Conservation (phyloP, 2,113 vertebrate species). For the Mustelus asterias region DNA sequence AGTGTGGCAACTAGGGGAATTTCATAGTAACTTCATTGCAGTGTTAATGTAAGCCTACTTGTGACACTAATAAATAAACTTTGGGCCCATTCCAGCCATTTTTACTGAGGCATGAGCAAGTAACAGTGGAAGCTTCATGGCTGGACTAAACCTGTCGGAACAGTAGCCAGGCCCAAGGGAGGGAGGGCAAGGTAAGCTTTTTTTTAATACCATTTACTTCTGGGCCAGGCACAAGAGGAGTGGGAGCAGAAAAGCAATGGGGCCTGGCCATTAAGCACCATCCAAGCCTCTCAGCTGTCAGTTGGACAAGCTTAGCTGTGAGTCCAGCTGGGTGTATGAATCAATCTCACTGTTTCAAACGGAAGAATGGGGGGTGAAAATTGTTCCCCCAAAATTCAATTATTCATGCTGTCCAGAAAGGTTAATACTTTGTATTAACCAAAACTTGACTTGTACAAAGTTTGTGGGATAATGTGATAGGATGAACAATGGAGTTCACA, state of each 20-base stretch:
- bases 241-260: background rate
- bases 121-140: background rate
- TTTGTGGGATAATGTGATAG: background rate
- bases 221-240: background rate
- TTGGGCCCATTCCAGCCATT: background rate
- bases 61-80: too few relatives aligned
- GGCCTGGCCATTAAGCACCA: background rate
- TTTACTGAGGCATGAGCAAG: background rate
- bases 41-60: too few relatives aligned
- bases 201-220: background rate
- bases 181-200: background rate
- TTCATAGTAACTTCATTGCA: too few relatives aligned
- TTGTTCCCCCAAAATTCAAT: background rate
- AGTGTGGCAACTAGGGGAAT: too few relatives aligned
- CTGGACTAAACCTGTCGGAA: background rate
- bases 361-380: background rate
- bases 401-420: background rate
- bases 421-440: background rate
- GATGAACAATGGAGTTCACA: background rate
- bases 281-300: too few relatives aligned
- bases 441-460: background rate
- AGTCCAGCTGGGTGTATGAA: background rate
- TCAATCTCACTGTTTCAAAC: background rate
- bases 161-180: background rate
- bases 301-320: background rate